Conservation (phyloP, 2,113 vertebrate genomes). For the Sphyrna mokarran region DNA sequence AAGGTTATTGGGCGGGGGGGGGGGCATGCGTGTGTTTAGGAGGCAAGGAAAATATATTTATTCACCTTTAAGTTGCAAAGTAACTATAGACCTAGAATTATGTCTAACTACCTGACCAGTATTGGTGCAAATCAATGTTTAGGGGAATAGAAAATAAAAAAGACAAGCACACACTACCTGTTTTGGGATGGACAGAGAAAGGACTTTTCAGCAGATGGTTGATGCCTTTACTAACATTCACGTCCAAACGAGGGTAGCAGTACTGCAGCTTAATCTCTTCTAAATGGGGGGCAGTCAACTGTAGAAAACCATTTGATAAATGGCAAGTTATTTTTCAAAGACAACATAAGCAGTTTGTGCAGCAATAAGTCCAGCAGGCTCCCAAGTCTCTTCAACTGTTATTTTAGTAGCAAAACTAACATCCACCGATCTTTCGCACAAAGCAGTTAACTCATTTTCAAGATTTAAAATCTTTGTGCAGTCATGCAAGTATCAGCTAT, state of each 20-base stretch:
- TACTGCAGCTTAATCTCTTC: slow-evolving; percentile 89
- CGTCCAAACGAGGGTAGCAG: slow-evolving; percentile 88
- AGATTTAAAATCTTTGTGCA: background rate
- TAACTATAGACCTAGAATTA: background rate
- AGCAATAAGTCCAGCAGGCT: background rate
- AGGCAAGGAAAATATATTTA: background rate
- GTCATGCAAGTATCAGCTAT: background rate
- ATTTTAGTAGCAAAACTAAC: background rate
- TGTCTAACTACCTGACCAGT: background rate
- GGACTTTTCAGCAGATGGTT: slow-evolving; percentile 93
- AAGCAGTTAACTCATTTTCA: background rate
- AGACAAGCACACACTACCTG: slow-evolving; percentile 55
- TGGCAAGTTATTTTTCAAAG: background rate
- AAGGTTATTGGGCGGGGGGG: background rate
- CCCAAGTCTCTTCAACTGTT: background rate
- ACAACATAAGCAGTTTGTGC: background rate
- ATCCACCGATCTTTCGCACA: background rate
- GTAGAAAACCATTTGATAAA: background rate
- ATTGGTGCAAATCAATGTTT: background rate
- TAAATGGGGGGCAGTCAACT: background rate
- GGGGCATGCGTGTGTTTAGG: too few species aligned
- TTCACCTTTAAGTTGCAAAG: background rate
- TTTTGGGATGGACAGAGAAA: slow-evolving; percentile 94
- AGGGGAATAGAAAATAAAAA: background rate
- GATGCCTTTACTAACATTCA: slow-evolving; percentile 89